Conservation (phyloP, 64 coral and sea anemone genomes). For the Stylophora pistillata region DNA sequence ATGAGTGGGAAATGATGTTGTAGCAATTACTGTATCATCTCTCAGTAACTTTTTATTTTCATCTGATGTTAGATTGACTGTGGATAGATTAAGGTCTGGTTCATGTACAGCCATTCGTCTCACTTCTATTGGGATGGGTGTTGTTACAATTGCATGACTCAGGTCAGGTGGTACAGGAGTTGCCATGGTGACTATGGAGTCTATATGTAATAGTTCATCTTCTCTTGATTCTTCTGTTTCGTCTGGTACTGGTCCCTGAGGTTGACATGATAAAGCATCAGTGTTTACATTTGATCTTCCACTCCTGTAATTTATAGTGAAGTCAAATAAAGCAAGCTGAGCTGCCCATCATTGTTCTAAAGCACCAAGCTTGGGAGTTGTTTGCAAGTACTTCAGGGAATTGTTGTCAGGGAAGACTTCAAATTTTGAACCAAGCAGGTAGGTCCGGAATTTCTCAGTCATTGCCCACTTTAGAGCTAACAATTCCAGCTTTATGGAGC, state of each 20-base stretch:
- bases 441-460: slow-evolving; percentile 27
- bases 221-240: neutral
- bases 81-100: neutral
- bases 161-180: slow-evolving; percentile 9
- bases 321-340: slow-evolving; percentile 29
- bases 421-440: slow-evolving; percentile 31
- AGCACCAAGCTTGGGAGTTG: slow-evolving; percentile 15
- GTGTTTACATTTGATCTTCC: slow-evolving; percentile 27
- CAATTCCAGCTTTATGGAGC: slow-evolving; percentile 12
- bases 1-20: neutral
- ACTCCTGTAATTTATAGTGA: slow-evolving; percentile 18
- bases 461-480: slow-evolving; percentile 31
- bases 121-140: slow-evolving; percentile 14
- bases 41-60: neutral
- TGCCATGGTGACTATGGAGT: neutral
- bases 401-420: slow-evolving; percentile 43
- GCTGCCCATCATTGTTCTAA: slow-evolving; percentile 37
- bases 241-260: neutral
- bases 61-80: neutral
- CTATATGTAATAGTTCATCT: neutral
- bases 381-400: slow-evolving; percentile 14
- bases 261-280: slow-evolving; percentile 17
- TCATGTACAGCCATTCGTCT: neutral
- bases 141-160: slow-evolving; percentile 8
- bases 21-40: neutral